Evolutionary conservation across 2,888 invertebrate species (phyloP).

Genomic region (Tinea trinotella): DNA sequence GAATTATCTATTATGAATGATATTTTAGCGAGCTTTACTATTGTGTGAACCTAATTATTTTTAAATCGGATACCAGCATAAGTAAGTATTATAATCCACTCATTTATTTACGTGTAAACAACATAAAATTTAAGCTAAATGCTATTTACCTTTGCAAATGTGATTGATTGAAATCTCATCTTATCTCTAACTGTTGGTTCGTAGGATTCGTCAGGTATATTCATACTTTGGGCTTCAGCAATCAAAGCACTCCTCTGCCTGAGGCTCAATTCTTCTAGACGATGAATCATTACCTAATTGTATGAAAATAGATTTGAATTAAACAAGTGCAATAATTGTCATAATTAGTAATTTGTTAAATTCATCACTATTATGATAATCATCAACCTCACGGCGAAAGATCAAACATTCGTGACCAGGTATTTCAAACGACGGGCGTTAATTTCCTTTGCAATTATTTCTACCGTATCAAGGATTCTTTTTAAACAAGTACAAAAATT

Average conservation of each 20-base stretch:
- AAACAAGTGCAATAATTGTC: not conserved
- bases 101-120: not conserved
- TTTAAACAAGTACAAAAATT: conserved; percentile 14
- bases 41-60: too few relatives aligned
- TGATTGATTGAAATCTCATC: conserved; percentile 95
- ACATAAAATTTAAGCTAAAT: too few relatives aligned
- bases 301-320: too few relatives aligned
- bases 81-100: not conserved
- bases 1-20: too few relatives aligned
- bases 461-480: conserved; percentile 17
- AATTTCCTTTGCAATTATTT: conserved; percentile 15
- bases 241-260: conserved; percentile 74
- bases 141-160: conserved; percentile 87
- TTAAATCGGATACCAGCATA: too few relatives aligned
- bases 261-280: conserved; percentile 67
- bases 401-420: conserved; percentile 5
- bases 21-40: too few relatives aligned
- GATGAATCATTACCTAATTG: conserved; percentile 73
- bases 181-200: conserved; percentile 91
- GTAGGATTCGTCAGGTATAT: conserved; percentile 80
- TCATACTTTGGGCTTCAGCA: conserved; percentile 52
- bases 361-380: conserved; percentile 10
- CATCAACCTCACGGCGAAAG: conserved; percentile 4
- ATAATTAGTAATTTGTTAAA: conserved; percentile 1
- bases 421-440: conserved; percentile 12